Conservation (phyloP, 2,113 vertebrate species). For the Corydoras sp. region DNA sequence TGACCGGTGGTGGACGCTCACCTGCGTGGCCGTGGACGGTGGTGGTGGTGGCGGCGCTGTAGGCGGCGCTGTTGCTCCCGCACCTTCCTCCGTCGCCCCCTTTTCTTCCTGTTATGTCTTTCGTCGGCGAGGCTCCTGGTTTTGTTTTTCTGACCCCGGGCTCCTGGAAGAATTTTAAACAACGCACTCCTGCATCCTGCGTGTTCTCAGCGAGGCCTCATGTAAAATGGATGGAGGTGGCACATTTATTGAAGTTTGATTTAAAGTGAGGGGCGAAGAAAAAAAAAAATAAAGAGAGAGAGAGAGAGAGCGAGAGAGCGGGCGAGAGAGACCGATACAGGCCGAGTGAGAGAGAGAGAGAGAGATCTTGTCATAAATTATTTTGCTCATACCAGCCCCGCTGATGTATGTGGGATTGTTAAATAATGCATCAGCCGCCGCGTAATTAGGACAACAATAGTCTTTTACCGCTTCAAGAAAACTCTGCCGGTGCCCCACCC, state of each 20-base stretch:
- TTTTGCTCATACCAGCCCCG: conserved; percentile 69
- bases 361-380: conserved; percentile 70
- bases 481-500: conserved; percentile 36
- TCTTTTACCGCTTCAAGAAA: conserved; percentile 57
- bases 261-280: conserved; percentile 57
- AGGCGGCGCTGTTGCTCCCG: neutral
- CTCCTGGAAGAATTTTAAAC: conserved; percentile 58
- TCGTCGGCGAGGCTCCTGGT: conserved; percentile 41
- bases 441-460: conserved; percentile 78
- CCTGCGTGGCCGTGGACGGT: too few species aligned
- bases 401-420: conserved; percentile 68
- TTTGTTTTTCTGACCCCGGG: conserved; percentile 65
- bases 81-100: neutral
- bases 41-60: too few species aligned
- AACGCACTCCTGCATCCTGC: conserved; percentile 55
- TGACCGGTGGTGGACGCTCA: too few species aligned
- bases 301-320: too few species aligned
- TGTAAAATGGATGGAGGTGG: conserved; percentile 71
- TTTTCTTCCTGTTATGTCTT: neutral
- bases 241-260: conserved; percentile 75
- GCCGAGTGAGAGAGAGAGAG: conserved; percentile 50
- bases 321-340: too few species aligned
- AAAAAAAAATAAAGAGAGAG: too few species aligned
- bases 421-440: conserved; percentile 70
- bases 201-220: conserved; percentile 63